A percentile compares a stretch with the other conserved stretches of the same genome.
These are phyloP conservation scores for Callyntrura sp. DNA, from an alignment of 2,888 invertebrate genomes.

Conservation along the genomic window DNA sequence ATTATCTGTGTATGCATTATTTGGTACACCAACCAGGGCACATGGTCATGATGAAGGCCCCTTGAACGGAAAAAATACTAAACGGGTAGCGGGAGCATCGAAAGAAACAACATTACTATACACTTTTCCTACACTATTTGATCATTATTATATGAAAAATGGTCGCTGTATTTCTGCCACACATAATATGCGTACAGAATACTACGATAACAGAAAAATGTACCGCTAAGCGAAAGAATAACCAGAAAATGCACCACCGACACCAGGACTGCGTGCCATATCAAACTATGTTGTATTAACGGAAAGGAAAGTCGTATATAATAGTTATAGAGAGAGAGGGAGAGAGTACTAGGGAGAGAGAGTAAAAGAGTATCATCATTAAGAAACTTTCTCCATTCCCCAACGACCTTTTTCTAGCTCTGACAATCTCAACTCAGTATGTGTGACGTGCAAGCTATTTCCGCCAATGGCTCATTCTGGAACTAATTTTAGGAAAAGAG, in stretches of 20 bases:
- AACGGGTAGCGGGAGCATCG: not conserved
- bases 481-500: constrained; percentile 76
- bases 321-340: too few relatives aligned
- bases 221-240: not conserved
- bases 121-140: not conserved
- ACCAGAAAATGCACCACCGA: not conserved
- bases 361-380: constrained; percentile 74
- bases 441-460: constrained; percentile 75
- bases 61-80: not conserved
- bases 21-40: not conserved
- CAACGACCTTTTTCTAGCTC: constrained; percentile 71
- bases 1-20: constrained; percentile 36
- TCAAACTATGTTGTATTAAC: not conserved
- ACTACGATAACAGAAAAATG: not conserved
- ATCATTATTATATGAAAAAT: not conserved
- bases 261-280: not conserved
- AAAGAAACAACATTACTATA: not conserved
- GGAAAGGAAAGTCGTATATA: constrained; percentile 10
- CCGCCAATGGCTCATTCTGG: constrained; percentile 75
- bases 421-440: constrained; percentile 69
- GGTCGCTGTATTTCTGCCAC: not conserved
- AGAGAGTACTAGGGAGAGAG: not conserved
- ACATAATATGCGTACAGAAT: not conserved
- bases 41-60: constrained; percentile 15
- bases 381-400: constrained; percentile 76